Percentiles rank a stretch among this genome's conserved stretches.
Evolutionary conservation across 2,888 invertebrate species (phyloP).

Genomic region (Charanyca ferruginea): DNA sequence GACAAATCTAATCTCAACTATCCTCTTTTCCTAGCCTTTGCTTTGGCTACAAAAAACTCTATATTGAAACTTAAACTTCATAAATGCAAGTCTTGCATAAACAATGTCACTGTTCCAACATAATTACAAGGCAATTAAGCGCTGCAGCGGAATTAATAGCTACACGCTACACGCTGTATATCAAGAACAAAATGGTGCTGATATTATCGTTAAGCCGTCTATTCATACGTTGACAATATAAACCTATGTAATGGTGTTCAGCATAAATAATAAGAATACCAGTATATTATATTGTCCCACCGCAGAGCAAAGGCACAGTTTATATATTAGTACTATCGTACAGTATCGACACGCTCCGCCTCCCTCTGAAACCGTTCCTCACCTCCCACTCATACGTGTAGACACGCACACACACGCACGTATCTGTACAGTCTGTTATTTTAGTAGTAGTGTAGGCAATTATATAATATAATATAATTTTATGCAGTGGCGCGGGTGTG

Average conservation of each 20-base stretch:
- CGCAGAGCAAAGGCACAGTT: too few species aligned
- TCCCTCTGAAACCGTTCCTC: too few species aligned
- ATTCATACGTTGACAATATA: conserved; percentile 15
- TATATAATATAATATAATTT: too few species aligned
- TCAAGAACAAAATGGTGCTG: conserved; percentile 29
- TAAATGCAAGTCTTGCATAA: conserved; percentile 23
- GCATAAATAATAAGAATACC: background rate
- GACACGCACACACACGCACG: too few species aligned
- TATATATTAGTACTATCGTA: too few species aligned
- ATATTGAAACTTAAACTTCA: background rate
- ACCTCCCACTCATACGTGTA: too few species aligned
- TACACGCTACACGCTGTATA: conserved; percentile 24
- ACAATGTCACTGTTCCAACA: conserved; percentile 17
- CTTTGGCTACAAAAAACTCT: background rate
- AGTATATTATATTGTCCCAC: too few species aligned
- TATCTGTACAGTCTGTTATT: too few species aligned
- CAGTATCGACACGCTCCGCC: too few species aligned
- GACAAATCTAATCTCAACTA: background rate
- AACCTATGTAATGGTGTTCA: conserved; percentile 7
- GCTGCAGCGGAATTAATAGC: conserved; percentile 44
- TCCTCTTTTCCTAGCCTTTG: background rate
- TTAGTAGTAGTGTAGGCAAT: too few species aligned
- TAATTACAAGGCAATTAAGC: conserved; percentile 44
- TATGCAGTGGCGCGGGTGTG: too few species aligned
- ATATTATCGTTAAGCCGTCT: conserved; percentile 29